phyloP scores from a whole-genome alignment of 2,888 invertebrate genomes.

The Dyspetes luteomarginatus region DNA sequence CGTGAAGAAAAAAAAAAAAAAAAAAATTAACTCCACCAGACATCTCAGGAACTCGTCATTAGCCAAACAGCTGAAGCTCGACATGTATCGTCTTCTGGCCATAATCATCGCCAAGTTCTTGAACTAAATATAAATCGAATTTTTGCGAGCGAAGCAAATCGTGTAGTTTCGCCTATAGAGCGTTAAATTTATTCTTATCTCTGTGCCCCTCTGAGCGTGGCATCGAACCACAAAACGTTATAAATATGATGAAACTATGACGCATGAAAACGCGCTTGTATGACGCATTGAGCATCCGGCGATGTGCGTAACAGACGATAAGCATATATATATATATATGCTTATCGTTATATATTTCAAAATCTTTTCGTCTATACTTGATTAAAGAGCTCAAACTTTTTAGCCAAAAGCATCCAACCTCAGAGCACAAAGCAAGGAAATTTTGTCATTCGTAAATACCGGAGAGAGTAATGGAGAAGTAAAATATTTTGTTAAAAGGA shows the following conservation, averaged over 20 bases:
- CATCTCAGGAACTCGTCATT: too few species aligned
- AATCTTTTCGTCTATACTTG: not conserved
- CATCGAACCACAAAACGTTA: too few species aligned
- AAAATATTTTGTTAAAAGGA: not conserved
- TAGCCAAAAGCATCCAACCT: not conserved
- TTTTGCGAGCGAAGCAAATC: constrained; percentile 53
- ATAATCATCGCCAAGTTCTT: constrained; percentile 55
- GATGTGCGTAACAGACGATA: not conserved
- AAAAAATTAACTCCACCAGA: too few species aligned
- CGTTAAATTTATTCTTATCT: constrained; percentile 26
- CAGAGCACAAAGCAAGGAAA: not conserved
- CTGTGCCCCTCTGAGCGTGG: not conserved
- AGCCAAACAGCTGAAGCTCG: constrained; percentile 23
- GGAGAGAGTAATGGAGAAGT: not conserved
- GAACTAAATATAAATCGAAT: constrained; percentile 57
- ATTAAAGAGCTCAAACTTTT: not conserved
- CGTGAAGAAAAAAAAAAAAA: not conserved
- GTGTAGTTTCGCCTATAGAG: not conserved
- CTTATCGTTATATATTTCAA: not conserved
- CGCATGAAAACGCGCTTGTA: not conserved
- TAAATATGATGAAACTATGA: not conserved
- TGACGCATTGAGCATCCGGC: not conserved
- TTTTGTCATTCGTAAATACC: not conserved
- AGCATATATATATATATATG: too few species aligned
- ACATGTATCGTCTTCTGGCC: constrained; percentile 16